These are phyloP conservation scores for Cryptocheilus praepositus DNA, from an alignment of 2,888 invertebrate species.

Conservation along the genomic window DNA sequence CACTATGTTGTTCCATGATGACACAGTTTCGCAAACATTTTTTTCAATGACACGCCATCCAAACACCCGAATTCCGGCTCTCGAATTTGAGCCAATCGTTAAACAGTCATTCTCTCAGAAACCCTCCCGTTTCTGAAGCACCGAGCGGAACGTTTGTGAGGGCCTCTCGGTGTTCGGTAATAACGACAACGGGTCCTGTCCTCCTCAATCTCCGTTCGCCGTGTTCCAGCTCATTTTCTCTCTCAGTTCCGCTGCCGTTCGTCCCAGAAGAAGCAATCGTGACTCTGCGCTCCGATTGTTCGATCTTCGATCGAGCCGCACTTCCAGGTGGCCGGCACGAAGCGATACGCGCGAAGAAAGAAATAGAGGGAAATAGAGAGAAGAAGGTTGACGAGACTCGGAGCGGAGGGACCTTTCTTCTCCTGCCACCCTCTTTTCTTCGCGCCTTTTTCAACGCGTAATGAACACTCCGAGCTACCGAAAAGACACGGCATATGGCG, in stretches of 20 bases:
- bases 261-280: slow-evolving; percentile 49
- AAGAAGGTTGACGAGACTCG: slow-evolving; percentile 12
- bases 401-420: slow-evolving; percentile 27
- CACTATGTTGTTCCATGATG: too few species aligned
- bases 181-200: background rate
- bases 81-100: too few species aligned
- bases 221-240: slow-evolving; percentile 24
- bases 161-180: too few species aligned
- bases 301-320: slow-evolving; percentile 61
- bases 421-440: slow-evolving; percentile 36
- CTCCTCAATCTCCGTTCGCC: slow-evolving; percentile 24
- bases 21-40: too few species aligned
- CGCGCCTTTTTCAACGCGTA: slow-evolving; percentile 20
- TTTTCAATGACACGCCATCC: too few species aligned
- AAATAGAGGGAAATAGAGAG: slow-evolving; percentile 27
- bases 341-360: slow-evolving; percentile 52
- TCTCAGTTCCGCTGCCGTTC: slow-evolving; percentile 17
- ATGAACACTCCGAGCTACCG: slow-evolving; percentile 51
- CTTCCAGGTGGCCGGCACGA: slow-evolving; percentile 67
- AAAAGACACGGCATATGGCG: slow-evolving; percentile 29
- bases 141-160: too few species aligned
- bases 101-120: too few species aligned
- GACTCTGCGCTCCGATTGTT: slow-evolving; percentile 68
- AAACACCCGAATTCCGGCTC: too few species aligned
- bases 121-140: too few species aligned